Base-by-base conservation (phyloP, 2,113 vertebrate species). In the Callaeas wilsoni region DNA sequence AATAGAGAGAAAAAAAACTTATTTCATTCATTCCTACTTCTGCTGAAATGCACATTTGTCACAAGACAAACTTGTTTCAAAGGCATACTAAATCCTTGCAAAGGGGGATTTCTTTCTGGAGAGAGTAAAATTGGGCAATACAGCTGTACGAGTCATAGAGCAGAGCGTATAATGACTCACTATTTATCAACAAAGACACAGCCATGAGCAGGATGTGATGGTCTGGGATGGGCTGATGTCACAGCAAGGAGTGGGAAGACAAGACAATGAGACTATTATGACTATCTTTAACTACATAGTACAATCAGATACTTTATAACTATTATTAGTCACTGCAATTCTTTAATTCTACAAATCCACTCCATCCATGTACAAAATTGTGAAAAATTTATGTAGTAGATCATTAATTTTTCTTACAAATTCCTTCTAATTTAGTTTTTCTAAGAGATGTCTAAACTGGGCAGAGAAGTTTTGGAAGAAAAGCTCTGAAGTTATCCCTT, bases 121-220 rank as follows among this genome's bases (percentile, higher is more conserved):
- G 57, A 67, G 50, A 82, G 79, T 69, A 76, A 94, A 93, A 73
- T 71, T 94, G 37, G 39, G 84, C 82, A 86, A 94, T 79, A 67
- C 87, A 93, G 64, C 75, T 92, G 68, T 73, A 90, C 17, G 25
- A 90, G 86, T 92, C 96, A 84, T 56, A 86, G 56, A 93, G 64
- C 49, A 65, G 53, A 75, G 55, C 16, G 0, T 73, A 96, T 64
- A 96, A 91, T 95, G 91, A 94, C 93, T 96, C 91, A 95, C 95
- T 95, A 96, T 96, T 96, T 95, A 93, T 92, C 87, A 94, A 96
- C 94, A 96, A 97, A 97, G 79, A 80, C 91, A 78, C 46, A 90
- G 84, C 87, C 75, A 91, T 13, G 50, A 90, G 82, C 94, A 97
- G 91, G 92, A 94, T 94, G 92, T 92, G 90, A 90, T 88, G 87